Conservation (phyloP, 2,113 vertebrate genomes). For the Vireo altiloquus region DNA sequence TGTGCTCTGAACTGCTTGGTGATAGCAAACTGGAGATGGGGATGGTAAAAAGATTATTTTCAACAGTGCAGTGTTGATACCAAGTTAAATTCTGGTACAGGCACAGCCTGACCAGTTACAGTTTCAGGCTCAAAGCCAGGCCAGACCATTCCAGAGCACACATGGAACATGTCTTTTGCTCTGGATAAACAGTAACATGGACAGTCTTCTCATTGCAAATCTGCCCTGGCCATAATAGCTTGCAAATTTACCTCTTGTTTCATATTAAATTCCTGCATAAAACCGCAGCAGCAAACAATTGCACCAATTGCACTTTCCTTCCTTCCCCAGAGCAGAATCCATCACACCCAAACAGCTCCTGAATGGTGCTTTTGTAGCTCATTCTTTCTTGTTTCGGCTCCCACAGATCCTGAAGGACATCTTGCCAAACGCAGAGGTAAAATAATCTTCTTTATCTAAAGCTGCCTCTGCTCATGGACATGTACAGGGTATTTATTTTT, state of each 20-base stretch:
- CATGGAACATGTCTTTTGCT: fast-evolving
- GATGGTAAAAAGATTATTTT: neutral
- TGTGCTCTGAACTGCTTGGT: neutral
- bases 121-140: neutral
- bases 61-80: neutral
- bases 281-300: neutral
- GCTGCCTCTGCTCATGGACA: neutral
- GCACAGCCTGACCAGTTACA: neutral
- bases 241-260: fast-evolving
- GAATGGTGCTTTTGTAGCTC: neutral
- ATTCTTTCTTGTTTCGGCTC: neutral
- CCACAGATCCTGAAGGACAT: neutral
- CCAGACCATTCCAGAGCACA: neutral
- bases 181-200: neutral
- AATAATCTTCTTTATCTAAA: neutral
- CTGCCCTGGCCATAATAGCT: fast-evolving
- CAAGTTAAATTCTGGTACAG: neutral
- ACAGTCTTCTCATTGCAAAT: neutral
- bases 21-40: neutral
- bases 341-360: neutral
- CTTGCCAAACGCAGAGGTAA: neutral
- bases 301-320: neutral
- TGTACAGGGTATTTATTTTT: neutral
- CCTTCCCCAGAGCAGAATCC: neutral
- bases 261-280: neutral